phyloP scores from a whole-genome alignment of 1,140 invertebrate species.

The Chironomus tepperi region DNA sequence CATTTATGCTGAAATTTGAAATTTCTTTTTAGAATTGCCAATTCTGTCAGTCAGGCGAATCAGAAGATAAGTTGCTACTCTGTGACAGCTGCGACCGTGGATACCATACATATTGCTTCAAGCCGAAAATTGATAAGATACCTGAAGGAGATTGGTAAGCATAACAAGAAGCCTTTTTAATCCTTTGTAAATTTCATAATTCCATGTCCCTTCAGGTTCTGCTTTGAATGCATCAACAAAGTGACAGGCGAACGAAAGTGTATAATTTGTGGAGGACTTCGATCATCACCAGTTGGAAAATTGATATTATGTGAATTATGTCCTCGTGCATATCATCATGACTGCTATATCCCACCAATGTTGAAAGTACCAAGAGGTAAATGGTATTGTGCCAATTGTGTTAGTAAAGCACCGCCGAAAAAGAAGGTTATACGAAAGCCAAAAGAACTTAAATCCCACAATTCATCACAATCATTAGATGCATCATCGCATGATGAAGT shows the following conservation, averaged over 20 bases:
- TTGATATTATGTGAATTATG: conserved; percentile 80
- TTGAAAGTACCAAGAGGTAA: conserved; percentile 78
- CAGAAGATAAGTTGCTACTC: conserved; percentile 87
- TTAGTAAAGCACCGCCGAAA: conserved; percentile 61
- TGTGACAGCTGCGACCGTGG: conserved; percentile 97
- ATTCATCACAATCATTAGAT: conserved; percentile 39
- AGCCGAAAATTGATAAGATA: conserved; percentile 91
- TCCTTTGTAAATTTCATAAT: conserved; percentile 24
- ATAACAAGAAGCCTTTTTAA: conserved; percentile 5
- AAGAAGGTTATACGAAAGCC: conserved; percentile 46
- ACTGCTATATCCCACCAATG: conserved; percentile 82
- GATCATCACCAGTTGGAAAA: conserved; percentile 50
- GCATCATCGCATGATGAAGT: conserved; percentile 36
- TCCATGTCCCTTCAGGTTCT: conserved; percentile 56
- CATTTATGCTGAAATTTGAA: not conserved
- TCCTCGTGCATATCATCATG: conserved; percentile 82
- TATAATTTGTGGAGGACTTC: conserved; percentile 78
- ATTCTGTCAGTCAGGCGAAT: conserved; percentile 91
- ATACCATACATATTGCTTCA: conserved; percentile 97
- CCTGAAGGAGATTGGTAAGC: conserved; percentile 94
- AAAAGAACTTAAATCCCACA: conserved; percentile 33
- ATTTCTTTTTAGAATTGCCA: conserved; percentile 72
- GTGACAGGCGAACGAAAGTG: conserved; percentile 79
- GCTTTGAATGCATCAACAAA: conserved; percentile 95
- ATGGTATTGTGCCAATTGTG: conserved; percentile 77